These are phyloP conservation scores for Solen grandis DNA, from an alignment of 1,140 invertebrate species.

Conservation along the genomic window DNA sequence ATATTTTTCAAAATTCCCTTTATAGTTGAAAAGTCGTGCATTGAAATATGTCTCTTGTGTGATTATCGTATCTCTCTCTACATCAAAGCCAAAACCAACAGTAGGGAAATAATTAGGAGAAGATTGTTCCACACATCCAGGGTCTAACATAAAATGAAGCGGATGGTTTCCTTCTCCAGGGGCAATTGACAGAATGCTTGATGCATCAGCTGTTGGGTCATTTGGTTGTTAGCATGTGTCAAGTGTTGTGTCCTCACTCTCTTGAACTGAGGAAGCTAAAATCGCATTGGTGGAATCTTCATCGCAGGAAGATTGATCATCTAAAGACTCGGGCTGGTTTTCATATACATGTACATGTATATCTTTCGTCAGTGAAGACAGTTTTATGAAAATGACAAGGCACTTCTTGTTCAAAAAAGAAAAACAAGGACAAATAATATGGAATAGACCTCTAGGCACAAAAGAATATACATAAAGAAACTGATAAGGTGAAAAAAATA, in stretches of 20 bases:
- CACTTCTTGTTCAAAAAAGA: too few relatives aligned
- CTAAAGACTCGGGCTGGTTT: slow-evolving; percentile 11
- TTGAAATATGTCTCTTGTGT: slow-evolving; percentile 53
- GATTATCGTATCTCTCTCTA: not conserved
- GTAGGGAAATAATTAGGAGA: slow-evolving; percentile 45
- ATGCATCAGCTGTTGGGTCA: slow-evolving; percentile 16
- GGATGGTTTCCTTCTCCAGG: slow-evolving; percentile 42
- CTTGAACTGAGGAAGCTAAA: not conserved
- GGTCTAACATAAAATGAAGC: slow-evolving; percentile 30
- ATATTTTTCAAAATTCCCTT: slow-evolving; percentile 22
- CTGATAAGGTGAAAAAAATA: too few relatives aligned
- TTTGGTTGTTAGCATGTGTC: slow-evolving; percentile 26
- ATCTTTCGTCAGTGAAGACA: too few relatives aligned
- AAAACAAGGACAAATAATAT: too few relatives aligned
- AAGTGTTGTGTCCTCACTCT: slow-evolving; percentile 5
- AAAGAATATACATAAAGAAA: too few relatives aligned
- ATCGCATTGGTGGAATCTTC: too few relatives aligned
- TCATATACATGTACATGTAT: too few relatives aligned
- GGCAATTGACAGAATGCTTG: slow-evolving; percentile 20
- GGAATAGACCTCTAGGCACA: too few relatives aligned
- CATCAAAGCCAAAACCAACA: slow-evolving; percentile 41
- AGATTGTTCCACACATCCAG: slow-evolving; percentile 5
- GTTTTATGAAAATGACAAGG: too few relatives aligned
- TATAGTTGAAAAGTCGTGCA: slow-evolving; percentile 28
- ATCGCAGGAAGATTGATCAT: slow-evolving; percentile 2